Conservation (phyloP, 2,888 invertebrate species). For the Ephialtes manifestator region DNA sequence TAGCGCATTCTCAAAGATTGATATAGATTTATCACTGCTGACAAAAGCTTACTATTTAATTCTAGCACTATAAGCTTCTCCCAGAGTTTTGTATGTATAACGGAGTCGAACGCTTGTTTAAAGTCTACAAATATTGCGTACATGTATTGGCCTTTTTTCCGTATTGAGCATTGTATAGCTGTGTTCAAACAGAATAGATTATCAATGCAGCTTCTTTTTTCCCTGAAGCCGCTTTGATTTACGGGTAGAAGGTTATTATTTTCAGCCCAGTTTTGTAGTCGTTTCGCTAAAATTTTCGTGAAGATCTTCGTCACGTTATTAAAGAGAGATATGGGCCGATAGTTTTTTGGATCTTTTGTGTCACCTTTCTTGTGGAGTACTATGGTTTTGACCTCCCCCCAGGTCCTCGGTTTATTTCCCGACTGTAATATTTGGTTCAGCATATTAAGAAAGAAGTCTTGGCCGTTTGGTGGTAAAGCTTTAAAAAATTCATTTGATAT, state of each 20-base stretch:
- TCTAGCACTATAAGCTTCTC: slow-evolving; percentile 60
- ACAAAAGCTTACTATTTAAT: slow-evolving; percentile 29
- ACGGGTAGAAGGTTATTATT: not conserved
- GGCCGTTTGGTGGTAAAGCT: slow-evolving; percentile 6
- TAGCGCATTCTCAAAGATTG: slow-evolving; percentile 49
- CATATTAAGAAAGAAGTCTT: not conserved
- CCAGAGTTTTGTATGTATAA: slow-evolving; percentile 46
- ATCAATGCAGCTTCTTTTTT: slow-evolving; percentile 13
- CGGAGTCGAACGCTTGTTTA: slow-evolving; percentile 63
- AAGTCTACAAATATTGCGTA: slow-evolving; percentile 61
- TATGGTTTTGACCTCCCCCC: slow-evolving; percentile 35
- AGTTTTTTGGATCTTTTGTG: slow-evolving; percentile 4
- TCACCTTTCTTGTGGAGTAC: slow-evolving; percentile 10
- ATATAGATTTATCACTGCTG: slow-evolving; percentile 53
- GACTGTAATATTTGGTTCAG: slow-evolving; percentile 21
- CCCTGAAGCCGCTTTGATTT: slow-evolving; percentile 21
- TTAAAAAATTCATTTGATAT: slow-evolving; percentile 42
- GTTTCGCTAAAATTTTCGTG: slow-evolving; percentile 20
- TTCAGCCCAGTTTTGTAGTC: slow-evolving; percentile 14
- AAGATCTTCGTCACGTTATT: slow-evolving; percentile 23
- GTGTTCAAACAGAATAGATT: slow-evolving; percentile 28
- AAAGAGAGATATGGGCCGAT: slow-evolving; percentile 19
- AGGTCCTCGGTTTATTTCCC: not conserved
- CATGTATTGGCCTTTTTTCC: slow-evolving; percentile 40
- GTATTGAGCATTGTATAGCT: slow-evolving; percentile 46